A percentile compares a stretch with the other conserved stretches of the same genome.
phyloP scores from a whole-genome alignment of 2,113 vertebrate species.

The Varanus salvator region DNA sequence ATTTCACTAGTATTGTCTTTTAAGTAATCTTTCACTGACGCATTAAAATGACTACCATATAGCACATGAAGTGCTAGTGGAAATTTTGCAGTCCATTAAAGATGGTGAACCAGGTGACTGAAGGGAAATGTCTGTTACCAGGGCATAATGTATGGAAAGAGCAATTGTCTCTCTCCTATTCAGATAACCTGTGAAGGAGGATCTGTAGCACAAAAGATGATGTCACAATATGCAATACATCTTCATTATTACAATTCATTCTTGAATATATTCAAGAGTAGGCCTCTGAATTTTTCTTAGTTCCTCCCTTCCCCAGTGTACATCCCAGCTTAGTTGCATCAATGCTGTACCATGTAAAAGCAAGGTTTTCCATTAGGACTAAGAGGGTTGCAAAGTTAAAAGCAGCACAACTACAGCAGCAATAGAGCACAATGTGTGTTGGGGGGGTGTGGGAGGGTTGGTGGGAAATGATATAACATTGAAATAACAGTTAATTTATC shows the following conservation, averaged over 20 bases:
- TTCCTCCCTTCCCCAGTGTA: not conserved
- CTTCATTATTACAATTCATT: not conserved
- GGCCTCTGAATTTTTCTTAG: not conserved
- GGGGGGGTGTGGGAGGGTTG: not conserved
- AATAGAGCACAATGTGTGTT: not conserved
- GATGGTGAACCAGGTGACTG: not conserved
- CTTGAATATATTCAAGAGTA: not conserved
- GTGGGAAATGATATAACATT: not conserved
- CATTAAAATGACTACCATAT: slow-evolving; percentile 23
- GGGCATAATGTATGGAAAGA: not conserved
- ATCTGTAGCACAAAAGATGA: not conserved
- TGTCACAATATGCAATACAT: not conserved
- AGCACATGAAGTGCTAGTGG: slow-evolving; percentile 12
- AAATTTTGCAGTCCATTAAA: slow-evolving; percentile 31
- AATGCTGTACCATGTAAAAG: rapidly evolving
- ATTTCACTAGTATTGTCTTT: slow-evolving; percentile 57
- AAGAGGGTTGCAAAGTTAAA: slow-evolving; percentile 30
- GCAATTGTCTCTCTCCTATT: not conserved
- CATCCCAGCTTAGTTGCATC: not conserved
- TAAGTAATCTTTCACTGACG: slow-evolving; percentile 34
- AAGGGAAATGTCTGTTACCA: not conserved
- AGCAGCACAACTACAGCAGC: slow-evolving; percentile 16
- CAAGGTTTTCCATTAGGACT: slow-evolving; percentile 65
- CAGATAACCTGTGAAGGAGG: not conserved
- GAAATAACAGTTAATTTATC: not conserved